Conservation (phyloP, 1,140 invertebrate species). For the Neelides sp. region DNA sequence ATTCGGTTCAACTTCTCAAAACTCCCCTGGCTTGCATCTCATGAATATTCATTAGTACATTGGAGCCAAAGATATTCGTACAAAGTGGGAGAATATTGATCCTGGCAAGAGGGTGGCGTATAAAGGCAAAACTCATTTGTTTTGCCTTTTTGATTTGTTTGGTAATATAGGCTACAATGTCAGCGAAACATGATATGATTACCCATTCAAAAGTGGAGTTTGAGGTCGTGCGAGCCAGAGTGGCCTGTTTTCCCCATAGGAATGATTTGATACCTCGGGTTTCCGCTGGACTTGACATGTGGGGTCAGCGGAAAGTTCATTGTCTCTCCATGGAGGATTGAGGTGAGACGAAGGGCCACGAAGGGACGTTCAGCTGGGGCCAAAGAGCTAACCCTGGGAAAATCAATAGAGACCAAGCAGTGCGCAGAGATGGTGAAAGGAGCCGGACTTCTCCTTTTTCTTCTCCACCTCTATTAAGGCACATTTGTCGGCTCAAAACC, state of each 20-base stretch:
- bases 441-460: background rate
- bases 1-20: no score
- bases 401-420: constrained; percentile 29
- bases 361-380: constrained; percentile 2
- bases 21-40: no score
- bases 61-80: no score
- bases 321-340: no score
- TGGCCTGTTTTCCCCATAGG: no score
- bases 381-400: constrained; percentile 16
- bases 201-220: constrained; percentile 27
- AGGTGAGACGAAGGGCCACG: no score
- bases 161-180: constrained; percentile 20
- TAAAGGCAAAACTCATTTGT: constrained; percentile 28
- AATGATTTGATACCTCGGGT: no score
- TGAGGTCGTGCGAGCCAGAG: constrained; percentile 18
- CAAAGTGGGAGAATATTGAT: constrained; percentile 19
- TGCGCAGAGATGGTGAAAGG: constrained; percentile 22
- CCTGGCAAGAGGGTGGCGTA: constrained; percentile 6
- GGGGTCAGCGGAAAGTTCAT: no score
- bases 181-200: constrained; percentile 27
- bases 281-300: no score
- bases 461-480: background rate
- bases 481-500: no score
- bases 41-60: no score
- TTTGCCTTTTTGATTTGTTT: constrained; percentile 25